Conservation (phyloP, 2,888 invertebrate species). For the Adineta ricciae region DNA sequence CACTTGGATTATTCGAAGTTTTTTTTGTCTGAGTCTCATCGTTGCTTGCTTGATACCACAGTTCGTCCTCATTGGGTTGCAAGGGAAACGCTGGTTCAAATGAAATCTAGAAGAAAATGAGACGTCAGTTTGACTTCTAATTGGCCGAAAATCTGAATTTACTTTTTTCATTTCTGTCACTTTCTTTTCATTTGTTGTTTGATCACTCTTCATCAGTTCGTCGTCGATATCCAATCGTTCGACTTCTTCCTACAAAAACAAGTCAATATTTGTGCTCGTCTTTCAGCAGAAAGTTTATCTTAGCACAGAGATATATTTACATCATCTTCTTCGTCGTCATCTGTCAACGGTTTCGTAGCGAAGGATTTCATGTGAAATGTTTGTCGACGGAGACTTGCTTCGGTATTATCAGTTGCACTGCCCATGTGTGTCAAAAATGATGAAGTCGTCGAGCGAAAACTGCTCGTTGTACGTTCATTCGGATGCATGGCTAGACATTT, state of each 20-base stretch:
- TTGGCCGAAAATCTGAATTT: neutral
- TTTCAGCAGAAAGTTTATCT: no score
- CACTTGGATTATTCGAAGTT: neutral
- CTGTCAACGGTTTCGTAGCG: neutral
- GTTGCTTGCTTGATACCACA: neutral
- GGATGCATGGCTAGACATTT: neutral
- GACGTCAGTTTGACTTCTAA: neutral
- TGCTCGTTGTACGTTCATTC: neutral
- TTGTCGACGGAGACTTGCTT: neutral
- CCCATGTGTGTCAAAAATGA: neutral
- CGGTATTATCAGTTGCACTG: neutral
- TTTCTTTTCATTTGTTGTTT: neutral
- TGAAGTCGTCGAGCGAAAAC: neutral
- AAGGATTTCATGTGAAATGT: neutral
- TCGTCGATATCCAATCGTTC: conserved; percentile 10
- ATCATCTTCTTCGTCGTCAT: neutral
- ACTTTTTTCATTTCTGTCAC: neutral
- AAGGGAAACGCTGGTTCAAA: neutral
- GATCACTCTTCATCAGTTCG: neutral
- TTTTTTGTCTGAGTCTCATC: neutral
- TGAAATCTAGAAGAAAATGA: neutral
- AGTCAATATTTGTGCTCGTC: neutral
- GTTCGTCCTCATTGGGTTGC: neutral
- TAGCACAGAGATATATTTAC: neutral
- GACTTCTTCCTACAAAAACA: neutral